A percentile compares a stretch with the other conserved stretches of the same genome.
phyloP scores from a whole-genome alignment of 2,888 invertebrate species.

The Cosmopolites sordidus region DNA sequence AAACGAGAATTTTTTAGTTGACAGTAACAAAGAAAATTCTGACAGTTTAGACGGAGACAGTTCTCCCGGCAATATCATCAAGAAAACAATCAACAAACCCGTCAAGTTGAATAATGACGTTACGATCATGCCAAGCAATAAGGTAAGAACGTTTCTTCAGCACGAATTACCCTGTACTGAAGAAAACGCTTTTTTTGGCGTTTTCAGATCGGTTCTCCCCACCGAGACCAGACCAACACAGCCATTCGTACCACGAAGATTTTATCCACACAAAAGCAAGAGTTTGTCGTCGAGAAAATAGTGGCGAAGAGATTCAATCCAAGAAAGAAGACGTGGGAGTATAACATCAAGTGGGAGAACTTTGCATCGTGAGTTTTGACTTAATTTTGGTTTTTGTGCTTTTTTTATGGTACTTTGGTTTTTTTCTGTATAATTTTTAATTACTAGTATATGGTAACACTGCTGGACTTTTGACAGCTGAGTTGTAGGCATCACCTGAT shows the following conservation, averaged over 20 bases:
- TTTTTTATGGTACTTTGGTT: neutral
- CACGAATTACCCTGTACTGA: too few species aligned
- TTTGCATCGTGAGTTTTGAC: constrained; percentile 60
- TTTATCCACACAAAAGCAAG: constrained; percentile 47
- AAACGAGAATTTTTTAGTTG: constrained; percentile 24
- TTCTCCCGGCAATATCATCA: constrained; percentile 25
- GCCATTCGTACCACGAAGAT: constrained; percentile 31
- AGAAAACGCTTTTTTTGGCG: too few species aligned
- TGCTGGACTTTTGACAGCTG: too few species aligned
- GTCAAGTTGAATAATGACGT: constrained; percentile 36
- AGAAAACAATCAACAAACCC: constrained; percentile 32
- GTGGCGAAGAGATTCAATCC: constrained; percentile 80
- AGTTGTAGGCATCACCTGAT: too few species aligned
- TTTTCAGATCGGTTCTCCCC: neutral
- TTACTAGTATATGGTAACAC: too few species aligned
- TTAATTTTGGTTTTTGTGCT: constrained; percentile 2
- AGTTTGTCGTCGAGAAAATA: constrained; percentile 77
- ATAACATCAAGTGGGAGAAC: constrained; percentile 82
- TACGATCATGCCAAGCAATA: constrained; percentile 31
- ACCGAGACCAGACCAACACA: constrained; percentile 24
- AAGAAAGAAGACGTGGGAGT: constrained; percentile 70
- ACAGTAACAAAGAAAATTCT: constrained; percentile 36
- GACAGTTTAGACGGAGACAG: constrained; percentile 17
- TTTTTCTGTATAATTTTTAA: too few species aligned
- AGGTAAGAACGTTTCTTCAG: constrained; percentile 30